These are phyloP conservation scores for Corythoichthys intestinalis DNA, from an alignment of 2,113 vertebrate species.

Conservation along the genomic window DNA sequence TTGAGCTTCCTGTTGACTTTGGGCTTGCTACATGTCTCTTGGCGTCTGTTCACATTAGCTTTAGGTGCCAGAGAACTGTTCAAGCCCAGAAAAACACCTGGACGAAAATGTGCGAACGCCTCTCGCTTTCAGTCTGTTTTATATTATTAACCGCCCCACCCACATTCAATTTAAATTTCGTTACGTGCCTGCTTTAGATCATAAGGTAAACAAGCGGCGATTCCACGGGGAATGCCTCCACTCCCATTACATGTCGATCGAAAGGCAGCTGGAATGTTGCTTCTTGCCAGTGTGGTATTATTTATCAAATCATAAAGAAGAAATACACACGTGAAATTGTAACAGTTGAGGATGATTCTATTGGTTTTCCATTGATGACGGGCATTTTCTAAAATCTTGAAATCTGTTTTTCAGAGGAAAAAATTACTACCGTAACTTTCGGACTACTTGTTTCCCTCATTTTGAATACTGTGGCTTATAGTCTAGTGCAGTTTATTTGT, in stretches of 20 bases:
- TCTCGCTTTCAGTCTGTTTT: neutral
- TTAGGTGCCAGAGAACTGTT: slow-evolving; percentile 9
- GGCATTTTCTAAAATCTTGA: neutral
- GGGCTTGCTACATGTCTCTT: slow-evolving; percentile 31
- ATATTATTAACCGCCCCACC: neutral
- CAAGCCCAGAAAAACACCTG: slow-evolving; percentile 10
- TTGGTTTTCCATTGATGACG: neutral
- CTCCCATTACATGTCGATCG: neutral
- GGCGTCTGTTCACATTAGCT: slow-evolving; percentile 20
- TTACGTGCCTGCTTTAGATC: neutral
- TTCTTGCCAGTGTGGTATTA: neutral
- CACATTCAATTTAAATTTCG: neutral
- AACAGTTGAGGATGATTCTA: neutral
- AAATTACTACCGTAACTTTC: too few species aligned
- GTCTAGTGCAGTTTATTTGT: too few species aligned
- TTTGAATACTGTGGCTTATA: too few species aligned
- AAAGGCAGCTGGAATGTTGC: neutral
- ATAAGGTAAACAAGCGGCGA: neutral
- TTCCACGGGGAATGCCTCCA: neutral
- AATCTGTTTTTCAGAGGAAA: neutral
- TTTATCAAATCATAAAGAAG: neutral
- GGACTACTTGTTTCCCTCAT: too few species aligned
- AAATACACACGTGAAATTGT: neutral
- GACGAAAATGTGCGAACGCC: slow-evolving; percentile 9
- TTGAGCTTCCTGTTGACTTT: neutral